phyloP scores from a whole-genome alignment of 2,113 vertebrate species.

The Polypterus senegalus region DNA sequence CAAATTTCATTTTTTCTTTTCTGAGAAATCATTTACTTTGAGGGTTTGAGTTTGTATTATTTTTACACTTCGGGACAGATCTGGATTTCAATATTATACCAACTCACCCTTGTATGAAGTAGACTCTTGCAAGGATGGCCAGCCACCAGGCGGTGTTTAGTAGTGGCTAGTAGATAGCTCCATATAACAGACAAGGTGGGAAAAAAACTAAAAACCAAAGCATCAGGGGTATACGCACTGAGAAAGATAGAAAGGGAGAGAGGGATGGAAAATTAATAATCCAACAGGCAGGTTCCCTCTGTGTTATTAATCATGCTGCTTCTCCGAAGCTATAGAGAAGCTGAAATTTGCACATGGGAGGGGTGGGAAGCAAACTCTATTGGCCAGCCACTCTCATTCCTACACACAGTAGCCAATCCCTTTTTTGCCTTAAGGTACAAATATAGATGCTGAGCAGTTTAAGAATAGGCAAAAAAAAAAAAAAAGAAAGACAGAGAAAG shows the following conservation, averaged over 20 bases:
- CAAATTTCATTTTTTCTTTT: conserved; percentile 26
- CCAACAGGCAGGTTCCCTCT: conserved; percentile 66
- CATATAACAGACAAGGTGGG: conserved; percentile 27
- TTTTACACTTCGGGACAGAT: conserved; percentile 24
- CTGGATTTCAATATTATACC: conserved; percentile 35
- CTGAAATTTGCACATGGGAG: conserved; percentile 50
- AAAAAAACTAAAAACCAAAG: conserved; percentile 32
- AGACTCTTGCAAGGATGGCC: conserved; percentile 44
- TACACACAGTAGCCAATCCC: conserved; percentile 63
- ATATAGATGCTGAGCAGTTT: conserved; percentile 53
- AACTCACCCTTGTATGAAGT: conserved; percentile 67
- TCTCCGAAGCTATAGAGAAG: conserved; percentile 50
- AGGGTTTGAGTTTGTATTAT: conserved; percentile 11
- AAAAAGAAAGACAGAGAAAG: background rate
- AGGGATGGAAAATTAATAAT: conserved; percentile 72
- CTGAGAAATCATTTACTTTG: conserved; percentile 32
- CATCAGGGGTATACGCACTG: conserved; percentile 39
- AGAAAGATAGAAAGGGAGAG: conserved; percentile 44
- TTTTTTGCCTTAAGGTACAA: conserved; percentile 49
- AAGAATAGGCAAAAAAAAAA: conserved; percentile 12
- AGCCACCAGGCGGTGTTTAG: conserved; percentile 39
- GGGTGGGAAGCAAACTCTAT: conserved; percentile 46
- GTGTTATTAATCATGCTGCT: conserved; percentile 71
- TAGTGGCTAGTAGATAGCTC: conserved; percentile 47
- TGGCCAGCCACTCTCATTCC: conserved; percentile 54